Evolutionary conservation across 1,140 invertebrate genomes (phyloP), one percentile per base, ranked within the genome.

Genomic region (Amphibalanus amphitrite): DNA sequence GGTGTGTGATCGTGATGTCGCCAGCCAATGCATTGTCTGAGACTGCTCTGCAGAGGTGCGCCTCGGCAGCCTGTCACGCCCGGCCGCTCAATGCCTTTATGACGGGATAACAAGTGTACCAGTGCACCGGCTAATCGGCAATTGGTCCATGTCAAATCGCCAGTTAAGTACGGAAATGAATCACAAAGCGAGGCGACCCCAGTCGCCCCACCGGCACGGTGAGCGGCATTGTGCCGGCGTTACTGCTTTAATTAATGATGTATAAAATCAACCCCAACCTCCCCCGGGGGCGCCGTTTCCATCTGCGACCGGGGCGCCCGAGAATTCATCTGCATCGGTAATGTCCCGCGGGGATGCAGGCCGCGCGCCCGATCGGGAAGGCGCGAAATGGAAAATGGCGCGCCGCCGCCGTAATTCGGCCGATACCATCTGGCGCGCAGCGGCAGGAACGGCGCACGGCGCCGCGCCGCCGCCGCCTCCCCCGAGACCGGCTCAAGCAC

Each of bases 241-340:
- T 28, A 67, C 65, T 28, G 65, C 65, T 28, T 67, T 67, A 67
- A 67, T 67, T 67, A 67, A 67, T 67, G 65, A 67, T 67, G 65
- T 67, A 67, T 67, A 67, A 67, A 67, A 67, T 67, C 65, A 28
- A 28, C 65, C 65, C n/a, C 26, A 67, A 67, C 26, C 26, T 67
- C 65, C 65, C 65, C 65, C 47, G 47, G 23, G 47, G 47, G 47
- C 47, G 47, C 47, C 10, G 47, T 59, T 59, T 59, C 47, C 47
- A 59, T 59, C 47, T 59, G 47, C 23, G 65, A 67, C 28, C 26
- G 3, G 26, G 3, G 26, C 65, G 65, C n/a, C 65, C 65, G 10
- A 28, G 26, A 26, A 28, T 67, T 67, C 65, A 67, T 67, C 65
- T 67, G 65, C 65, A 67, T 67, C 28, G 20, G 65, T 67, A 67